Percentiles rank a stretch among this genome's conserved stretches.
phyloP scores from a whole-genome alignment of 23 tunicate genomes.

The Diplosoma virens region DNA sequence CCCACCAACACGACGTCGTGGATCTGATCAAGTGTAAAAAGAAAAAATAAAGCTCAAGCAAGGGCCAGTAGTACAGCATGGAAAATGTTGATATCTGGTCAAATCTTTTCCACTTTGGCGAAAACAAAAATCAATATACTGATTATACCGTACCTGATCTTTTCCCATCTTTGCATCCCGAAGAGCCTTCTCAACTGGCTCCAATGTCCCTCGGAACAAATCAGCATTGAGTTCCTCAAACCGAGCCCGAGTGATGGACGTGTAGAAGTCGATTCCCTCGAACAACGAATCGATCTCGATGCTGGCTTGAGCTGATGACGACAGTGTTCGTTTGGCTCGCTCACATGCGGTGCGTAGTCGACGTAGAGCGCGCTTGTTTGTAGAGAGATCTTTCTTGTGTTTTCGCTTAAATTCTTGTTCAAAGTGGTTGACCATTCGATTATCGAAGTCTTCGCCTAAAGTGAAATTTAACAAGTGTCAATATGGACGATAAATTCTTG shows the following conservation, averaged over 20 bases:
- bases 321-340: conserved; percentile 85
- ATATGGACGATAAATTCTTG: too few relatives aligned
- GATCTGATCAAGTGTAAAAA: conserved; percentile 24
- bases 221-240: conserved; percentile 87
- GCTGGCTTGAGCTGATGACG: conserved; percentile 62
- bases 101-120: too few relatives aligned
- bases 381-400: conserved; percentile 55
- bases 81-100: neutral
- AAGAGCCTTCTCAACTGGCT: conserved; percentile 95
- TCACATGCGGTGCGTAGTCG: conserved; percentile 84
- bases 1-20: conserved; percentile 94
- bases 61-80: neutral
- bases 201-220: conserved; percentile 95
- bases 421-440: conserved; percentile 56
- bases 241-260: conserved; percentile 97
- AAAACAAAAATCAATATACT: too few relatives aligned
- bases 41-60: neutral
- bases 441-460: conserved; percentile 68
- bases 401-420: conserved; percentile 58
- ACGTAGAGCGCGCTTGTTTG: conserved; percentile 52
- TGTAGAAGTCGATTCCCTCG: conserved; percentile 98
- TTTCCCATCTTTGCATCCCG: conserved; percentile 93
- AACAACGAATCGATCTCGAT: conserved; percentile 96
- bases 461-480: too few relatives aligned
- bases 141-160: conserved; percentile 38